Evolutionary conservation across 1,140 invertebrate species (phyloP), one percentile per base, ranked within the genome.

Genomic region (Hermetia illucens): DNA sequence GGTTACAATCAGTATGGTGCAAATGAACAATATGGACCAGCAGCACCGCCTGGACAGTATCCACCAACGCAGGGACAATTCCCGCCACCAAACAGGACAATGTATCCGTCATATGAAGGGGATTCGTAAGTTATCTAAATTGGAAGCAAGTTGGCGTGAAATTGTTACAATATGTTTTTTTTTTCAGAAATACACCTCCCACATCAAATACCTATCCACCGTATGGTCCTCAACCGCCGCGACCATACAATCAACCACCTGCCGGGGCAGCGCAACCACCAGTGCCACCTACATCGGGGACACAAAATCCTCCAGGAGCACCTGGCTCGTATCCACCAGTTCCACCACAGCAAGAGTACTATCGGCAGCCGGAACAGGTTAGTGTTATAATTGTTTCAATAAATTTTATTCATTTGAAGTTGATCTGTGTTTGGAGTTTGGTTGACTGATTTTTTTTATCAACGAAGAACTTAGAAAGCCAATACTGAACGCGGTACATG

Each of bases 71-170:
- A 49, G 63, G 69, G 65, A 72, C 70, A 63, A 72, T 81, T 73
- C 74, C 75, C 69, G 48, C 74, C 71, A 38, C 74, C 71, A 43
- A 74, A 72, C 58, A 68, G 76, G 65, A 72, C 74, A 46, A 74
- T 78, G 46, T 79, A 79, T 62, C 75, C 75, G 53, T 72, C 79
- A 44, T 86, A 85, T 51, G 79, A 81, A 48, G 44, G 49, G 55
- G 48, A 56, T 58, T 45, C 56, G 61, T 61, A 55, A 58, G 56
- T 61, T 3, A 32, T 20, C 10, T 21, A 27, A 27, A 27, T 20
- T 24, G 15, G 17, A 35, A 32, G 17, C 17, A 5, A 32, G 6
- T 6, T 8, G 5, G 17, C n/a, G 13, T 6, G 5, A 32, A 13
- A 6, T 32, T 6, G n/a, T 6, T 32, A 32, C 15, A 13, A 32